phyloP scores from a whole-genome alignment of 2,888 invertebrate genomes.

The Eretmocerus hayati region DNA sequence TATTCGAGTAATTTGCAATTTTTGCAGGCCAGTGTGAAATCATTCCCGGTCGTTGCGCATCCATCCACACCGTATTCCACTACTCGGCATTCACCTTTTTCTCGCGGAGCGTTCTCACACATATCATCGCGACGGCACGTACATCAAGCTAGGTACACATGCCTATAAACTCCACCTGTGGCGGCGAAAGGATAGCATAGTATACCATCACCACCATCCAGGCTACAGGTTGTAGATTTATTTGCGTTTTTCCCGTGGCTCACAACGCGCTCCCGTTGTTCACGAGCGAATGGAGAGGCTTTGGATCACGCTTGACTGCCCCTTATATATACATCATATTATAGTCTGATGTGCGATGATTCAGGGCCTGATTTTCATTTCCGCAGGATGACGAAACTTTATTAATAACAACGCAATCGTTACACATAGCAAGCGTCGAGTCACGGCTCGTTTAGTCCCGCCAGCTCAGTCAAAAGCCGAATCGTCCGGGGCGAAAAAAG shows the following conservation, averaged over 20 bases:
- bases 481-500: neutral
- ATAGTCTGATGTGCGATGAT: neutral
- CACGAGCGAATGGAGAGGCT: constrained; percentile 4
- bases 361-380: constrained; percentile 25
- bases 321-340: too few species aligned
- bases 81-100: constrained; percentile 6
- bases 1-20: too few species aligned
- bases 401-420: constrained; percentile 27
- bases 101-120: constrained; percentile 17
- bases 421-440: constrained; percentile 17
- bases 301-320: constrained; percentile 21
- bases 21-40: too few species aligned
- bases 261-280: too few species aligned
- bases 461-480: neutral
- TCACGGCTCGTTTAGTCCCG: constrained; percentile 30
- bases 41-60: too few species aligned
- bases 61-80: too few species aligned
- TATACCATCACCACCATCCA: too few species aligned
- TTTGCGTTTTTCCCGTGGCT: constrained; percentile 18
- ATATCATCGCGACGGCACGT: constrained; percentile 3
- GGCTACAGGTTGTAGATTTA: constrained; percentile 14
- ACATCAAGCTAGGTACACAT: too few species aligned
- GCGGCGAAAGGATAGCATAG: constrained; percentile 14
- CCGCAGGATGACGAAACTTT: constrained; percentile 33
- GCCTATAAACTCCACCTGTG: neutral